Conservation (phyloP, 1,140 invertebrate genomes). For the Batillaria attramentaria region DNA sequence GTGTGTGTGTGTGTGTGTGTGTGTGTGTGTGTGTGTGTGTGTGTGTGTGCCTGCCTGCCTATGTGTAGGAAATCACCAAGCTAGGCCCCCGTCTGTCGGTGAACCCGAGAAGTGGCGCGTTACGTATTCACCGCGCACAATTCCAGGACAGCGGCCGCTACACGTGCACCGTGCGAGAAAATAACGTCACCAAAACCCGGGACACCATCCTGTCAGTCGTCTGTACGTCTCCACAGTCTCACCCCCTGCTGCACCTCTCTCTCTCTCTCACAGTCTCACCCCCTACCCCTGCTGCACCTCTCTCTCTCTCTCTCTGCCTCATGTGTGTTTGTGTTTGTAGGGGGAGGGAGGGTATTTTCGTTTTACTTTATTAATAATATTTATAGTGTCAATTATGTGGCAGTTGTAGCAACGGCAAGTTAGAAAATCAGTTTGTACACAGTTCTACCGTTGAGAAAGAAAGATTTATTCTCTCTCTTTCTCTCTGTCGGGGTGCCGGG, state of each 20-base stretch:
- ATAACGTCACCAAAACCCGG: constrained; percentile 1
- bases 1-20: background rate
- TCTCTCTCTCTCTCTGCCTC: too few relatives aligned
- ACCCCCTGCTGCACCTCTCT: background rate
- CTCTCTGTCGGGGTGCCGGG: too few relatives aligned
- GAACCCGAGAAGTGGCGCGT: constrained; percentile 24
- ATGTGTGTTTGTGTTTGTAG: too few relatives aligned
- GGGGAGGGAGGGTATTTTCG: too few relatives aligned
- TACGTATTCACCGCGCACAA: constrained; percentile 19
- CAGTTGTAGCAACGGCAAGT: too few relatives aligned
- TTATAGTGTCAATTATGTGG: too few relatives aligned
- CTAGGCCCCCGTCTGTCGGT: constrained; percentile 21
- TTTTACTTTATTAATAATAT: too few relatives aligned
- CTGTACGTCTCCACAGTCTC: constrained; percentile 9
- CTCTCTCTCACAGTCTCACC: too few relatives aligned
- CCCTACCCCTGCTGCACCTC: too few relatives aligned
- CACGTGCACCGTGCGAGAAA: constrained; percentile 23
- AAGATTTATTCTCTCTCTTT: too few relatives aligned
- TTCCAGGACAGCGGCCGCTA: constrained; percentile 30
- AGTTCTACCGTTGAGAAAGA: too few relatives aligned
- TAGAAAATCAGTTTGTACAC: too few relatives aligned
- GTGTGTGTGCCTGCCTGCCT: background rate
- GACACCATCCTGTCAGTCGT: constrained; percentile 21
- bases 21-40: background rate
- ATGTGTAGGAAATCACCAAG: constrained; percentile 28